A percentile compares a stretch with the other conserved stretches of the same genome.
Conservation (phyloP, 1,140 invertebrate genomes). For the Sitobion miscanthi region DNA sequence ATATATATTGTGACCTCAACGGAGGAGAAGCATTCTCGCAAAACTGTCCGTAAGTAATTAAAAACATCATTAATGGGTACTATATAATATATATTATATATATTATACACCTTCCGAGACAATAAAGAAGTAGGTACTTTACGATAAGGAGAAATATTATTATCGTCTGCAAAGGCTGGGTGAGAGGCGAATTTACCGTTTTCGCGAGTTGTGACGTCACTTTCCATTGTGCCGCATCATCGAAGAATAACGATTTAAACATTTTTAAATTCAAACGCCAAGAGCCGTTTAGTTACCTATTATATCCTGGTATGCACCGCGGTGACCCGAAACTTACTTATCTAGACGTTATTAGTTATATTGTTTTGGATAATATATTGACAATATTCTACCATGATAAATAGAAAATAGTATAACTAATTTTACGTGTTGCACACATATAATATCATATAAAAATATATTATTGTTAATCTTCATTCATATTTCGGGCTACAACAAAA, state of each 20-base stretch:
- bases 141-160: neutral
- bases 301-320: neutral
- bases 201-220: neutral
- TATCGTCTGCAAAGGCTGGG: neutral
- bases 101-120: neutral
- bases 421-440: neutral
- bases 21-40: neutral
- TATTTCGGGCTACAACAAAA: neutral
- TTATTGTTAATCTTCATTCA: neutral
- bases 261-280: neutral
- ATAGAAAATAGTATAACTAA: neutral
- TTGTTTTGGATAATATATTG: neutral
- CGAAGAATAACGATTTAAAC: neutral
- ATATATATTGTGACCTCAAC: neutral
- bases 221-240: neutral
- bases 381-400: neutral
- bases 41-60: conserved; percentile 23
- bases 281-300: neutral
- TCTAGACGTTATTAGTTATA: neutral
- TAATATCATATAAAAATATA: neutral
- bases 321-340: neutral
- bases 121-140: conserved; percentile 10
- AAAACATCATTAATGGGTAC: neutral
- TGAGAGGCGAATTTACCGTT: neutral
- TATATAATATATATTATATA: neutral